Base-by-base conservation (phyloP, 2,888 invertebrate genomes). In the Hypomecis atomaria region DNA sequence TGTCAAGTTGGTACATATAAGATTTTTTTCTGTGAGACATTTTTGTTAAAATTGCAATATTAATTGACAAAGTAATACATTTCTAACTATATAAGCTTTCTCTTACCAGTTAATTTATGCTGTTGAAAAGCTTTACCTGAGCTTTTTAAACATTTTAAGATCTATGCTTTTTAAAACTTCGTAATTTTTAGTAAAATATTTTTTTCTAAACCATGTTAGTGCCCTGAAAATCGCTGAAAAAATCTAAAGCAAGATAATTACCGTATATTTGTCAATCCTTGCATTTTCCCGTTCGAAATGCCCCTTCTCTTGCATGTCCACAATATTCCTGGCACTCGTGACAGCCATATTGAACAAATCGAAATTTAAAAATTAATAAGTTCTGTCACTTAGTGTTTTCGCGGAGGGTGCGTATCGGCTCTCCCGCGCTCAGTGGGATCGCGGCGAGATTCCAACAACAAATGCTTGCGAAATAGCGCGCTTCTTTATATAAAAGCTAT, bases 201-300 rank as follows among this genome's bases (percentile, higher is more conserved):
- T 7, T 10, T 54, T 23, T 40, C 40, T 37, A 13, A 23, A 36
- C 23, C 23, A 23, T 23, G 3, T 23, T 23, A 23, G 23, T 23
- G 23, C 1, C 23, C 23, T 23, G 23, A 23, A n/a, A 23, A 23
- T 23, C 1, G 23, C 23, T 23, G 23, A 23, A 23, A 23, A 23
- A 23, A 23, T n/a, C 23, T 23, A 23, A 23, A 23, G 23, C 23
- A 23, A 23, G 3, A 23, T 23, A 23, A 23, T 84, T 78, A 92
- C 92, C 87, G 92, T 92, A 72, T 92, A 92, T 83, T 92, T 92
- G 67, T 88, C 77, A 79, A 87, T 84, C 82, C 89, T 84, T 50
- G 83, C 88, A 86, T 89, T 89, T 75, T 90, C 90, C 69, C 82
- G 86, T 67, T 88, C 88, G 70, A 92, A 92, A 77, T 85, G 90